Conservation (phyloP, 2,888 invertebrate species). For the Campoplex capitator region DNA sequence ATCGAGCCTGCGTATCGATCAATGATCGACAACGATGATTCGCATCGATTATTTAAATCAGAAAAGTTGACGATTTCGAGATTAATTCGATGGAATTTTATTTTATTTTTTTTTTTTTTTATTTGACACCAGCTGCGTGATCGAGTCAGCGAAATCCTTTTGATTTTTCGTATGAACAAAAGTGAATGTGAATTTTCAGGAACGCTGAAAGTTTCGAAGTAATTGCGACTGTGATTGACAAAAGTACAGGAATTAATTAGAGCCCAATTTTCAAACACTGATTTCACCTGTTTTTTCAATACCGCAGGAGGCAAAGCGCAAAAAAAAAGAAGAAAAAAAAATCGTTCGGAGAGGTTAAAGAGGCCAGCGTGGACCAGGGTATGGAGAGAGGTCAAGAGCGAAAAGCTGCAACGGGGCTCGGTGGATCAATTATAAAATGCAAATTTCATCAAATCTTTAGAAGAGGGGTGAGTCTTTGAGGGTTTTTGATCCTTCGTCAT, state of each 20-base stretch:
- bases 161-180: too few species aligned
- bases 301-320: slow-evolving; percentile 36
- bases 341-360: slow-evolving; percentile 11
- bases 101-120: too few species aligned
- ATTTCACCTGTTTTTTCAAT: slow-evolving; percentile 27
- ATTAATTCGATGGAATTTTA: not conserved
- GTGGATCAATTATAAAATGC: slow-evolving; percentile 68
- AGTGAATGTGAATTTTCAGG: too few species aligned
- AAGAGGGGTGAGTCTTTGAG: not conserved
- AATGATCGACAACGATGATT: not conserved
- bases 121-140: too few species aligned
- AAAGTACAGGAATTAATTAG: not conserved
- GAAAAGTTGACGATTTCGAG: not conserved
- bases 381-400: slow-evolving; percentile 44
- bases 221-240: not conserved
- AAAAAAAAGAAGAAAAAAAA: slow-evolving; percentile 11
- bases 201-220: not conserved
- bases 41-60: not conserved
- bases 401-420: slow-evolving; percentile 53
- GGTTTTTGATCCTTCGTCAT: not conserved
- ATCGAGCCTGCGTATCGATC: not conserved
- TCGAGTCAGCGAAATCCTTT: too few species aligned
- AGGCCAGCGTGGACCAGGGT: not conserved
- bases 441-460: slow-evolving; percentile 51
- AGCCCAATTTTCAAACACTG: not conserved